Percentiles rank a stretch among this genome's conserved stretches.
phyloP scores from a whole-genome alignment of 1,140 invertebrate genomes.

The Tetraneura akinire region DNA sequence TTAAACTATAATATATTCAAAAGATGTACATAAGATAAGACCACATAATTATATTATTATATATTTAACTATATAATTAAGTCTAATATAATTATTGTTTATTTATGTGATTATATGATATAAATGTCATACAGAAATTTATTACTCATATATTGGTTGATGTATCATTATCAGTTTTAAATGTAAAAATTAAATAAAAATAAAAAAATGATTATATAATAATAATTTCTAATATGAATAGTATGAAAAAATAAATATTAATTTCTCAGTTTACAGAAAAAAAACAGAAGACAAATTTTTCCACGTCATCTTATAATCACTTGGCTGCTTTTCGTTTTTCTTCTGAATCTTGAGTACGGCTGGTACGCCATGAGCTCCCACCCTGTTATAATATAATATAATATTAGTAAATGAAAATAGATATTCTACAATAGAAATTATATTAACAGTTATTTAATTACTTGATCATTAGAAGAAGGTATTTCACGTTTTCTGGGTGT shows the following conservation, averaged over 20 bases:
- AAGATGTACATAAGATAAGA: background rate
- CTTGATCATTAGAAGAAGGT: slow-evolving; percentile 35
- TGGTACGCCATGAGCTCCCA: slow-evolving; percentile 43
- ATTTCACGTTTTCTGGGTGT: slow-evolving; percentile 31
- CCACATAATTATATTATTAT: background rate
- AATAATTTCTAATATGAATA: slow-evolving; percentile 27
- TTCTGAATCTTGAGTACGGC: slow-evolving; percentile 19
- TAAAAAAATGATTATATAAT: background rate
- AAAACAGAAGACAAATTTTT: background rate
- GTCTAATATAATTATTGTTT: background rate
- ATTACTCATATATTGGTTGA: background rate
- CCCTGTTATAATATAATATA: background rate
- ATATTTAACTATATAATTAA: background rate
- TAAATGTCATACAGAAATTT: slow-evolving; percentile 18
- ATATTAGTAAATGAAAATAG: background rate
- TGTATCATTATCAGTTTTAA: background rate
- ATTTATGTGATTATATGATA: background rate
- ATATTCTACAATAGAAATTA: background rate
- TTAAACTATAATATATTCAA: background rate
- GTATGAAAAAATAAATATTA: slow-evolving; percentile 46
- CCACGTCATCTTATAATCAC: slow-evolving; percentile 6
- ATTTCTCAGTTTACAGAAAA: slow-evolving; percentile 39
- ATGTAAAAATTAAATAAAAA: slow-evolving; percentile 20
- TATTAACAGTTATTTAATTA: background rate
- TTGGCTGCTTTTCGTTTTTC: slow-evolving; percentile 41